Conservation (phyloP, 2,113 vertebrate genomes). For the Pardalotus punctatus region DNA sequence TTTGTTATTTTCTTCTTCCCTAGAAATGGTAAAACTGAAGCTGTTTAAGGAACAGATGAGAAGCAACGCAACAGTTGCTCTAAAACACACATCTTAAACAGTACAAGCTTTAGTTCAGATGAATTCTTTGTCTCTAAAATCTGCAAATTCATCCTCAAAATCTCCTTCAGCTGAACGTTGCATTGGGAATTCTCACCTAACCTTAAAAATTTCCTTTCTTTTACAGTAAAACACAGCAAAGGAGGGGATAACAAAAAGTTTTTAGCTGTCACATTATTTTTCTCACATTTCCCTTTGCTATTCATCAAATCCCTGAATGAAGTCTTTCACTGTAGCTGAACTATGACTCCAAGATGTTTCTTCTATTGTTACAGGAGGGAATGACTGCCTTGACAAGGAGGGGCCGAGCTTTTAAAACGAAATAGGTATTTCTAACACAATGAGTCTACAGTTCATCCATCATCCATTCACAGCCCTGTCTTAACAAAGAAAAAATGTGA, state of each 20-base stretch:
- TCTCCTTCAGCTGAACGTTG: neutral
- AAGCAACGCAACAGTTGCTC: neutral
- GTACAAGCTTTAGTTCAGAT: neutral
- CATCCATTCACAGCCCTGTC: neutral
- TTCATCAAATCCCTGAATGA: slow-evolving; percentile 6
- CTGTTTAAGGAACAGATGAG: neutral
- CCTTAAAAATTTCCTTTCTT: neutral
- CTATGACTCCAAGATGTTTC: neutral
- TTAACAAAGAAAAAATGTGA: neutral
- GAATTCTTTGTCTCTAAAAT: neutral
- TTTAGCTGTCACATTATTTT: neutral
- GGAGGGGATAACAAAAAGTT: neutral
- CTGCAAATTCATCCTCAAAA: neutral
- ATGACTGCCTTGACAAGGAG: neutral
- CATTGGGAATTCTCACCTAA: neutral
- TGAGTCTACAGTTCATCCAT: slow-evolving; percentile 29
- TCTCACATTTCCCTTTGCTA: slow-evolving; percentile 7
- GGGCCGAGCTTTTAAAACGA: slow-evolving; percentile 64
- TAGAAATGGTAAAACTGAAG: neutral
- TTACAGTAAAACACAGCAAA: neutral
- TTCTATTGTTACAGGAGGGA: slow-evolving; percentile 5
- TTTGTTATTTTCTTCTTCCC: neutral
- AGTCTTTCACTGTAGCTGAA: slow-evolving; percentile 36
- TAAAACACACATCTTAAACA: neutral
- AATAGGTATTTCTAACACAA: slow-evolving; percentile 38